Evolutionary conservation across 2,888 invertebrate genomes (phyloP).

Genomic region (Netelia fuscicornis): DNA sequence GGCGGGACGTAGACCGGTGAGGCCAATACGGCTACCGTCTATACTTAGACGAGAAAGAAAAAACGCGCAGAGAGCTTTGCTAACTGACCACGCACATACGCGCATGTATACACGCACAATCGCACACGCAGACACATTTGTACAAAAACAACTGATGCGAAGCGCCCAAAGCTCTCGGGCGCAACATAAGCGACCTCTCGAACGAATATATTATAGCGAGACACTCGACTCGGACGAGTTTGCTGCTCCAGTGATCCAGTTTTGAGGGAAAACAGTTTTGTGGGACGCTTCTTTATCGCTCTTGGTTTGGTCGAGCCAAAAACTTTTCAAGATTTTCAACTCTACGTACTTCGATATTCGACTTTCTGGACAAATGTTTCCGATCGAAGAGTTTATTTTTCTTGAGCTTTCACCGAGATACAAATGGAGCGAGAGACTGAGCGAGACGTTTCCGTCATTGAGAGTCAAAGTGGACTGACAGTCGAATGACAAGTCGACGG

Average conservation of each 20-base stretch:
- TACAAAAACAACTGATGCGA: slow-evolving; percentile 17
- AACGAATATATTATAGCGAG: slow-evolving; percentile 19
- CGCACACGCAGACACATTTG: neutral
- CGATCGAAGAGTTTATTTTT: too few species aligned
- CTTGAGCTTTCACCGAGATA: neutral
- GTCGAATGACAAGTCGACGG: slow-evolving; percentile 53
- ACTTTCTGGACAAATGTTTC: too few species aligned
- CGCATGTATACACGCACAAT: slow-evolving; percentile 55
- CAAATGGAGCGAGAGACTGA: neutral
- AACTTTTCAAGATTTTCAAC: too few species aligned
- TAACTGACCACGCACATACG: slow-evolving; percentile 78
- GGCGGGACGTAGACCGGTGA: slow-evolving; percentile 66
- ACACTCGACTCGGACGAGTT: neutral
- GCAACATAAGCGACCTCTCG: slow-evolving; percentile 17
- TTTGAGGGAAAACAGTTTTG: slow-evolving; percentile 34
- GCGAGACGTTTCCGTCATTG: neutral
- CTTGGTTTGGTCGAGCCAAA: neutral
- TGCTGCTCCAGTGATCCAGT: slow-evolving; percentile 67
- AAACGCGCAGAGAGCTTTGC: slow-evolving; percentile 74
- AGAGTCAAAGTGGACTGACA: slow-evolving; percentile 45
- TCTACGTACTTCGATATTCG: too few species aligned
- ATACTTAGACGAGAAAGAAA: slow-evolving; percentile 82
- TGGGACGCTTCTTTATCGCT: neutral
- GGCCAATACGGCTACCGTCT: slow-evolving; percentile 83
- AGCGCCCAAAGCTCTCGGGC: slow-evolving; percentile 5